Percentiles rank a stretch among this genome's conserved stretches.
Conservation (phyloP, 1,140 invertebrate species). For the Drosophila asahinai region DNA sequence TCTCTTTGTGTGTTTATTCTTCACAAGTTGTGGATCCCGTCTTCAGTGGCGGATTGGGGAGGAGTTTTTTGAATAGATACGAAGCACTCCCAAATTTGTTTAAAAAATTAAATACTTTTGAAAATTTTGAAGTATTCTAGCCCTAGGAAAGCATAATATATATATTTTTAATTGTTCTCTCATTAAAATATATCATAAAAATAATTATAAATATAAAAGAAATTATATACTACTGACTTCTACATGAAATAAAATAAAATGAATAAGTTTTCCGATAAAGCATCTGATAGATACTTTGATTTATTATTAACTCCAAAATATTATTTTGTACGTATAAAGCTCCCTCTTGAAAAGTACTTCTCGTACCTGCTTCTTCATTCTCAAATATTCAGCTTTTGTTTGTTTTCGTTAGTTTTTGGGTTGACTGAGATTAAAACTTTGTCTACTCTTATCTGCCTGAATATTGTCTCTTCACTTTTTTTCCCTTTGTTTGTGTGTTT, state of each 20-base stretch:
- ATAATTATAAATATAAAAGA: neutral
- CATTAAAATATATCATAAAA: neutral
- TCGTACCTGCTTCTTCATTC: constrained; percentile 5
- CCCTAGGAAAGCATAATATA: neutral
- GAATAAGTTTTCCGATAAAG: neutral
- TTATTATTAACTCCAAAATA: neutral
- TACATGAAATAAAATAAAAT: neutral
- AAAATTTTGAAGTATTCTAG: no score
- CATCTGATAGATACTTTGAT: neutral
- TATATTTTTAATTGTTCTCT: neutral
- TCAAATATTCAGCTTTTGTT: constrained; percentile 41
- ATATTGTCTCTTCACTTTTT: constrained; percentile 26
- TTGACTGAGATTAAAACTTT: constrained; percentile 35
- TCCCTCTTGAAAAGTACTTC: neutral
- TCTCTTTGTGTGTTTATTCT: constrained; percentile 73
- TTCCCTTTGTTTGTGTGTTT: constrained; percentile 7
- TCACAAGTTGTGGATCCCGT: constrained; percentile 38
- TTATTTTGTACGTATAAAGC: neutral
- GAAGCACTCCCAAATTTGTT: neutral
- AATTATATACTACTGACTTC: neutral
- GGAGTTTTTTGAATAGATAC: neutral
- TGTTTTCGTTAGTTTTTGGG: constrained; percentile 23
- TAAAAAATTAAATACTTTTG: neutral
- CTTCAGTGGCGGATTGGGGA: constrained; percentile 3
- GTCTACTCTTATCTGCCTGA: constrained; percentile 26